Evolutionary conservation across 2,797 vertebrate species (phyloP), one percentile per base, ranked within the genome.

Genomic region (Manis pentadactyla): DNA sequence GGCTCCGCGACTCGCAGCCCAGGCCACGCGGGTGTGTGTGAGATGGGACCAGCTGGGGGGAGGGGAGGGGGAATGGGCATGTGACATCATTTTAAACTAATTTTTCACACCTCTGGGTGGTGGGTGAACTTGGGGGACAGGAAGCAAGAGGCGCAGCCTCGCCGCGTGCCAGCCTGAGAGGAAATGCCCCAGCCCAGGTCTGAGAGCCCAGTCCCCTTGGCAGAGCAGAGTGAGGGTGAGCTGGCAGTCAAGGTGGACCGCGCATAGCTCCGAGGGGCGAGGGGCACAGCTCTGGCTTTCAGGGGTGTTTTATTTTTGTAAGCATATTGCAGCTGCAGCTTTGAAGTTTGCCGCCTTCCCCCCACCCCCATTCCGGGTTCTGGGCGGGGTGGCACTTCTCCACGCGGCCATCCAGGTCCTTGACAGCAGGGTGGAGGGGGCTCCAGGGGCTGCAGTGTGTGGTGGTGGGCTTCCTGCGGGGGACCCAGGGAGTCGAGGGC

Each of bases 51-150:
- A 61, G 92, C 73, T n/a, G 74, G 83, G 84, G 82, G 74, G 82
- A 79, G 82, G 46, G 93, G 42, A 19, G 74, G 94, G 91, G 84
- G 75, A 12, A 27, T 69, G 94, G 97, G 97, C 97, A 98, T 88
- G 96, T 98, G 98, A 98, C 98, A 98, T 98, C 96, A 98, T 98
- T 98, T 98, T 97, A 97, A 98, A 98, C 98, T 97, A 97, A 97
- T 98, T 98, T 98, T 97, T 98, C 61, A 0, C 98, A 96, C 94
- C 97, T 89, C 87, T 69, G 97, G 97, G 95, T 81, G 95, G 96
- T 97, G 95, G 97, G 95, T 96, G 98, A 98, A 98, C 98, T 99
- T 98, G 97, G 97, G 98, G 97, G 97, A 97, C 96, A 93, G 97
- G 85, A 98, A 97, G 97, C 95, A 97, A 96, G 96, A 98, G 86